Percentiles rank a stretch among this genome's conserved stretches.
Conservation (phyloP, 2,797 vertebrate genomes). For the Ceyx erithaca region DNA sequence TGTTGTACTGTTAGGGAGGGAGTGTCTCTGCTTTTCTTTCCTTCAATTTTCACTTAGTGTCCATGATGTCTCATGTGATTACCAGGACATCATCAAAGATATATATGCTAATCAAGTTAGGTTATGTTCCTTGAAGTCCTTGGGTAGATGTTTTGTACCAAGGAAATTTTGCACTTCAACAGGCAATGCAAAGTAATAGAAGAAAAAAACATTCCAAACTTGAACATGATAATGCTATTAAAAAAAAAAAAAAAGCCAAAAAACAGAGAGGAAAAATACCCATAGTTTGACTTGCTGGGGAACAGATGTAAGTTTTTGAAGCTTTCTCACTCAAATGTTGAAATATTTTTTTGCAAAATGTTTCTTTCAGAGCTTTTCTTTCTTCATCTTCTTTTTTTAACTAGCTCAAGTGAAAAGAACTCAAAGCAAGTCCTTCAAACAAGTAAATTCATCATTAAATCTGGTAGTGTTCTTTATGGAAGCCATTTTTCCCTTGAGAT, state of each 20-base stretch:
- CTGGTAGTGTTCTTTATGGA: background rate
- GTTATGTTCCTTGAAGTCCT: background rate
- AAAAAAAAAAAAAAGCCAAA: accelerated
- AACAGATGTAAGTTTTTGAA: conserved; percentile 41
- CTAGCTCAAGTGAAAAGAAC: background rate
- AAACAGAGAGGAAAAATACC: background rate
- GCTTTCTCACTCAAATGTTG: background rate
- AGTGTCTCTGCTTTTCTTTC: background rate
- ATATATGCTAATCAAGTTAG: background rate
- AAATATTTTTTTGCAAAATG: background rate
- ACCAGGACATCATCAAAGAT: background rate
- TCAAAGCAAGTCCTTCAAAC: conserved; percentile 1
- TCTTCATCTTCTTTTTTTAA: conserved; percentile 22
- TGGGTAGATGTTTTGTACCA: background rate
- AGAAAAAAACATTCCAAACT: background rate
- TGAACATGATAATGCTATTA: background rate
- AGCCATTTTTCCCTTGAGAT: background rate
- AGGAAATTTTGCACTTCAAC: background rate
- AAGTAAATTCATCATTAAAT: conserved; percentile 10
- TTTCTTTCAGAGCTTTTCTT: conserved; percentile 31
- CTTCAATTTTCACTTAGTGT: background rate
- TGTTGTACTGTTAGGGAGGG: background rate
- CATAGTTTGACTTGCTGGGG: background rate
- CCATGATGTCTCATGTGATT: background rate
- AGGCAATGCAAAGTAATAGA: background rate